phyloP scores from a whole-genome alignment of 2,888 invertebrate species.

The Andrena marginata region DNA sequence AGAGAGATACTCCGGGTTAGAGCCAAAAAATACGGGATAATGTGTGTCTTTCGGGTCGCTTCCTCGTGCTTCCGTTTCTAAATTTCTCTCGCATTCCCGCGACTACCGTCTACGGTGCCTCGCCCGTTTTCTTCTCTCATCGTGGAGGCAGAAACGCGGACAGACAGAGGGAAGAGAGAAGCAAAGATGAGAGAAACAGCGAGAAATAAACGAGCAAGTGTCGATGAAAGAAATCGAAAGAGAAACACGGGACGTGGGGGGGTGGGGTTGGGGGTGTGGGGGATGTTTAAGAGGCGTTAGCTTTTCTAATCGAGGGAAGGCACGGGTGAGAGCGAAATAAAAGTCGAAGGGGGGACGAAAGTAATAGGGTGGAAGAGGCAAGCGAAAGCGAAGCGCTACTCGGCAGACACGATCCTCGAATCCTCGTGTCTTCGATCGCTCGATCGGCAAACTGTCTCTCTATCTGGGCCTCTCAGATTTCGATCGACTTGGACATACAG shows the following conservation, averaged over 20 bases:
- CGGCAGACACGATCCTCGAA: conserved; percentile 30
- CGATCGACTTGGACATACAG: conserved; percentile 34
- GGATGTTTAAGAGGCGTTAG: no score
- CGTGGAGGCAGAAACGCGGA: conserved; percentile 15
- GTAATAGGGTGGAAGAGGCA: conserved; percentile 36
- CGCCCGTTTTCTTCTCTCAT: conserved; percentile 48
- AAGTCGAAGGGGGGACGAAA: conserved; percentile 14
- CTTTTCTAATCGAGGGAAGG: not conserved
- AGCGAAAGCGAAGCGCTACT: conserved; percentile 58
- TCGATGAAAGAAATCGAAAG: not conserved
- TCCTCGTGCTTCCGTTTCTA: conserved; percentile 51
- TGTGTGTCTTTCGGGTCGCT: conserved; percentile 51
- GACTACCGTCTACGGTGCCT: conserved; percentile 54
- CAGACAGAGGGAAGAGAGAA: not conserved
- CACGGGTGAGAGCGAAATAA: conserved; percentile 21
- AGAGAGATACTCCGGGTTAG: conserved; percentile 78
- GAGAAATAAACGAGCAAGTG: not conserved
- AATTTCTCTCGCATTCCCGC: conserved; percentile 5
- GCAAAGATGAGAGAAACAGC: not conserved
- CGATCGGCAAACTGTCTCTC: not conserved
- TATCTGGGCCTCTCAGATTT: not conserved
- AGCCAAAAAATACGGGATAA: conserved; percentile 73
- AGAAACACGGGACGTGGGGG: not conserved
- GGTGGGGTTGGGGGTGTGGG: no score
- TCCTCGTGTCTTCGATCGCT: conserved; percentile 5